Percentiles rank a stretch among this genome's conserved stretches.
Conservation (phyloP, 2,797 vertebrate genomes). For the Heterohyrax brucei region DNA sequence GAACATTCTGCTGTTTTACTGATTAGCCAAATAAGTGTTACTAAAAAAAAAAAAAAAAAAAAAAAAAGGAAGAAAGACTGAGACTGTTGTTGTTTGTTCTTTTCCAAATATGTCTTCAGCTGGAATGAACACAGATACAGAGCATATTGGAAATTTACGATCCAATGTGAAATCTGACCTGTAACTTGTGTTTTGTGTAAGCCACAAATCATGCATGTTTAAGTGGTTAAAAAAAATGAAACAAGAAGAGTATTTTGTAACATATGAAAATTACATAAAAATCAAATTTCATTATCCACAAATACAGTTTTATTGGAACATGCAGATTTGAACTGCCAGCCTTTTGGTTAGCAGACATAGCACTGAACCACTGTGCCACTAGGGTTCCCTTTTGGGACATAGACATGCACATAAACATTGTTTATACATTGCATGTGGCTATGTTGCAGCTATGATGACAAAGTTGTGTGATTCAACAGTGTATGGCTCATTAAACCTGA, state of each 20-base stretch:
- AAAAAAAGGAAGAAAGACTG: neutral
- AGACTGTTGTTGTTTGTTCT: constrained; percentile 6
- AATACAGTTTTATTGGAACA: neutral
- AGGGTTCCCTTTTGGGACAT: neutral
- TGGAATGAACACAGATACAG: neutral
- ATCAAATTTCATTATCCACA: constrained; percentile 33
- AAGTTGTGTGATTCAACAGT: neutral
- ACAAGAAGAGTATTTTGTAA: constrained; percentile 11
- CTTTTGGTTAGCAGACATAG: no score
- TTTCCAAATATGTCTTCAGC: constrained; percentile 27
- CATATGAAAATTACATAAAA: neutral
- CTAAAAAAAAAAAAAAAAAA: constrained; percentile 1
- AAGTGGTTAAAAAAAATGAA: constrained; percentile 17
- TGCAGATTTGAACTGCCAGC: no score
- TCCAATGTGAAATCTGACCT: neutral
- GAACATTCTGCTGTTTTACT: neutral
- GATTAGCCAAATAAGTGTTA: neutral
- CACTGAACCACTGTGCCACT: no score
- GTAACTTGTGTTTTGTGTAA: neutral
- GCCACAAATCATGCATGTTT: neutral
- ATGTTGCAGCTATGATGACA: neutral
- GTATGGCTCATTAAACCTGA: neutral
- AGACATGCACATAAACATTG: neutral
- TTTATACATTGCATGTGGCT: neutral
- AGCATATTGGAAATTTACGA: neutral